phyloP scores from a whole-genome alignment of 2,888 invertebrate species.

The Leucophenga montana region DNA sequence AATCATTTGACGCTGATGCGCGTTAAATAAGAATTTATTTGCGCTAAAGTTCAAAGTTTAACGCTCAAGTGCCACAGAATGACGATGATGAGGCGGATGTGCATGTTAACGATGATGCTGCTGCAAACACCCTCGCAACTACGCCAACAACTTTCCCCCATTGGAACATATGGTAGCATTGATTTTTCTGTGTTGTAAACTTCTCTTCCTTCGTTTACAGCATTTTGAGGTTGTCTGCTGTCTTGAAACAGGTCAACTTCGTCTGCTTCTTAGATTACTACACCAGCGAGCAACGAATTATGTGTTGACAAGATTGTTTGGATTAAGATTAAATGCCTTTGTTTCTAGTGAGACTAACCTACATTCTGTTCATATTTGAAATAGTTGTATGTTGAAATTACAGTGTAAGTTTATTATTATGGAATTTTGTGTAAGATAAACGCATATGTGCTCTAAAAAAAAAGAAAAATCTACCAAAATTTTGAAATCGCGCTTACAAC shows the following conservation, averaged over 20 bases:
- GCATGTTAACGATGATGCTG: not conserved
- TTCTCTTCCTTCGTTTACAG: too few relatives aligned
- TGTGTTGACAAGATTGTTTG: slow-evolving; percentile 60
- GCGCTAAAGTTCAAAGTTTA: slow-evolving; percentile 59
- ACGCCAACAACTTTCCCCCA: too few relatives aligned
- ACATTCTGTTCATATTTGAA: slow-evolving; percentile 44
- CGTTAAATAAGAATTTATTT: slow-evolving; percentile 38
- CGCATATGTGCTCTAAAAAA: not conserved
- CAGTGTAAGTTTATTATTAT: slow-evolving; percentile 45
- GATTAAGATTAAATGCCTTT: slow-evolving; percentile 60
- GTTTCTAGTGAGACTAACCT: slow-evolving; percentile 54
- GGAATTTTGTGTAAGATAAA: slow-evolving; percentile 37
- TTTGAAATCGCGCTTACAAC: not conserved
- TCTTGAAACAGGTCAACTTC: too few relatives aligned
- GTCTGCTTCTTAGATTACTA: too few relatives aligned
- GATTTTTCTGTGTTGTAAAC: not conserved
- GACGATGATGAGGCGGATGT: slow-evolving; percentile 4
- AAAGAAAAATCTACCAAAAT: not conserved
- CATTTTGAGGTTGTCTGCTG: too few relatives aligned
- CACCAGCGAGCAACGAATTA: slow-evolving; percentile 10
- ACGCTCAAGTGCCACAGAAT: slow-evolving; percentile 49
- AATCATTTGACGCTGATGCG: slow-evolving; percentile 17
- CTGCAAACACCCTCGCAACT: too few relatives aligned
- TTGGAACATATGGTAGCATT: slow-evolving; percentile 51
- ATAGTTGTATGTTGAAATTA: slow-evolving; percentile 55